Base-by-base conservation (phyloP, 2,888 invertebrate species). In the Scaptomyza reducta region DNA sequence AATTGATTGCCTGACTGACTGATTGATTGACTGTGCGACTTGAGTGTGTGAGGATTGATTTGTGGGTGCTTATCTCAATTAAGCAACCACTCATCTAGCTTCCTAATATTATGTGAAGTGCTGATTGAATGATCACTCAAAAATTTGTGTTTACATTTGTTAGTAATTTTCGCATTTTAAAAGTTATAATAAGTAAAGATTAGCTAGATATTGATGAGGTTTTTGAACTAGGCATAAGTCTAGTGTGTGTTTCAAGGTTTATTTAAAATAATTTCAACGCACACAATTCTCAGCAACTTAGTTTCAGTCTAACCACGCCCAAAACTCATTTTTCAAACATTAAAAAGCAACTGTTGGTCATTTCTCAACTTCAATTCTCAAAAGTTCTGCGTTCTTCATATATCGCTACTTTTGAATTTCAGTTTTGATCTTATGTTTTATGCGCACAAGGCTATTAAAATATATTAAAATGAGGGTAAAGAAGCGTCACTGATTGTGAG, bases 41-140 rank as follows among this genome's bases (percentile, higher is more conserved):
- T 54, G 61, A 74, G 22, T 55, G 76, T 53, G 44, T 68, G 56
- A 25, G 5, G 46, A 67, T 54, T 69, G 64, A 63, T 74, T 62
- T 44, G 71, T 78, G 75, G 74, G 74, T 62, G 72, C 49, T 45
- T 62, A 68, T 74, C 87, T 83, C 87, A 86, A 86, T 86, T 81
- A 82, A 41, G 62, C 40, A 61, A 44, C 22, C 66, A 67, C 56
- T 71, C 66, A 46, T 25, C 53, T 10, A 49, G 67, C 74, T 66
- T 74, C 72, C 77, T 62, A 71, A 76, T 71, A 50, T 44, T 38
- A 16, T 40, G 61, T 27, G 47, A 57, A 76, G 71, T 70, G 72
- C 40, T 54, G 77, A 74, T 62, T 74, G 66, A 74, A 49, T 58
- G 71, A 71, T 74, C 56, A 31, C 18, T 53, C 33, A 22, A 62